phyloP scores from a whole-genome alignment of 1,140 invertebrate genomes.

The Metopolophium dirhodum region DNA sequence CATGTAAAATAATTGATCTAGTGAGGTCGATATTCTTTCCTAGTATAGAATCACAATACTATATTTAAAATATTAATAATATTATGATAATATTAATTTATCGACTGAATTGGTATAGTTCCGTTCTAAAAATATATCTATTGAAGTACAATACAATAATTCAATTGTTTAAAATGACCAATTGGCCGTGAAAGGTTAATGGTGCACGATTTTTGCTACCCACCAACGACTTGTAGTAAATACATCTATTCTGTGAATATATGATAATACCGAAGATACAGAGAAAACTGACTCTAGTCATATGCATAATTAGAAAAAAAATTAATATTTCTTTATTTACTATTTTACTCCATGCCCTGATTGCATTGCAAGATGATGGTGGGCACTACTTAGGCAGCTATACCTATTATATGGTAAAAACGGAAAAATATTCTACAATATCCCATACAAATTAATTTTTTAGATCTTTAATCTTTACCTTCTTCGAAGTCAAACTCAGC shows the following conservation, averaged over 20 bases:
- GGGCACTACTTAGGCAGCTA: background rate
- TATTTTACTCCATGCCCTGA: background rate
- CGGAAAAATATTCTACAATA: background rate
- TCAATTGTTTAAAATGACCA: constrained; percentile 28
- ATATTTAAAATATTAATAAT: background rate
- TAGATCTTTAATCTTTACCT: background rate
- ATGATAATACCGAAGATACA: background rate
- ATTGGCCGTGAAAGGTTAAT: background rate
- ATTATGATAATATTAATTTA: background rate
- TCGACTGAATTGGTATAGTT: background rate
- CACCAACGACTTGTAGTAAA: background rate
- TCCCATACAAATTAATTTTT: background rate
- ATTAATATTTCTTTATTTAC: background rate
- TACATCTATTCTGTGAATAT: constrained; percentile 11
- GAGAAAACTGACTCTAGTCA: background rate
- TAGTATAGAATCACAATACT: background rate
- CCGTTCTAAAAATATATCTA: background rate
- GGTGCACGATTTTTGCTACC: background rate
- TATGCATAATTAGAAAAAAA: background rate
- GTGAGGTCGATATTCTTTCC: background rate
- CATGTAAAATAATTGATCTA: background rate
- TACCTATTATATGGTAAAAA: background rate
- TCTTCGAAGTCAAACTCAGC: background rate
- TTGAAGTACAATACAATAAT: background rate
- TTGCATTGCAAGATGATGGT: background rate